phyloP scores from a whole-genome alignment of 2,888 invertebrate genomes.

The Cataglyphis rosenhaueri region DNA sequence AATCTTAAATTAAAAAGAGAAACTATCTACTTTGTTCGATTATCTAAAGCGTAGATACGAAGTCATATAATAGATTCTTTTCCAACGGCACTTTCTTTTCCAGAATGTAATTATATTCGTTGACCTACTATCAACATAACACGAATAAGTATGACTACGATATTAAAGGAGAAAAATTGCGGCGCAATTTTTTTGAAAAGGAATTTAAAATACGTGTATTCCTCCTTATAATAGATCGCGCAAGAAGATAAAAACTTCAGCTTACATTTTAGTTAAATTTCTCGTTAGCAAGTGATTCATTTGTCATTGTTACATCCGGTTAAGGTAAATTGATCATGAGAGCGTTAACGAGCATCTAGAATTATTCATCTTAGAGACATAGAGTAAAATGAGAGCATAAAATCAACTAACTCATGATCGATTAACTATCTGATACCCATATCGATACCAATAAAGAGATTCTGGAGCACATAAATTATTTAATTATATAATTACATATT shows the following conservation, averaged over 20 bases:
- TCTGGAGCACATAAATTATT: neutral
- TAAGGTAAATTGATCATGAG: conserved; percentile 57
- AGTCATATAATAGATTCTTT: conserved; percentile 21
- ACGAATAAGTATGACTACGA: neutral
- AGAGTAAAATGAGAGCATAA: conserved; percentile 50
- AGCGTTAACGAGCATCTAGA: conserved; percentile 56
- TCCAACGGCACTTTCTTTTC: conserved; percentile 21
- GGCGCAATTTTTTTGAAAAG: neutral
- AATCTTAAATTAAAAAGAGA: conserved; percentile 60
- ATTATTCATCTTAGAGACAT: conserved; percentile 53
- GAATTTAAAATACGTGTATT: conserved; percentile 7
- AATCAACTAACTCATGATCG: conserved; percentile 62
- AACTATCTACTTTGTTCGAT: neutral
- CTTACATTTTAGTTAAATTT: conserved; percentile 8
- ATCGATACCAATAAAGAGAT: conserved; percentile 23
- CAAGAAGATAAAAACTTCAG: neutral
- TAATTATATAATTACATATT: neutral
- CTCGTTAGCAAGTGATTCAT: neutral
- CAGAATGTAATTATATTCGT: conserved; percentile 32
- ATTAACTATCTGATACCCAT: conserved; percentile 51
- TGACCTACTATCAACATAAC: conserved; percentile 14
- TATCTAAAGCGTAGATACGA: conserved; percentile 4
- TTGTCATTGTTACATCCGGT: conserved; percentile 35
- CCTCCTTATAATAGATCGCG: neutral
- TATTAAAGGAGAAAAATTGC: conserved; percentile 19